phyloP scores from a whole-genome alignment of 2,797 vertebrate species.

The Numenius phaeopus region DNA sequence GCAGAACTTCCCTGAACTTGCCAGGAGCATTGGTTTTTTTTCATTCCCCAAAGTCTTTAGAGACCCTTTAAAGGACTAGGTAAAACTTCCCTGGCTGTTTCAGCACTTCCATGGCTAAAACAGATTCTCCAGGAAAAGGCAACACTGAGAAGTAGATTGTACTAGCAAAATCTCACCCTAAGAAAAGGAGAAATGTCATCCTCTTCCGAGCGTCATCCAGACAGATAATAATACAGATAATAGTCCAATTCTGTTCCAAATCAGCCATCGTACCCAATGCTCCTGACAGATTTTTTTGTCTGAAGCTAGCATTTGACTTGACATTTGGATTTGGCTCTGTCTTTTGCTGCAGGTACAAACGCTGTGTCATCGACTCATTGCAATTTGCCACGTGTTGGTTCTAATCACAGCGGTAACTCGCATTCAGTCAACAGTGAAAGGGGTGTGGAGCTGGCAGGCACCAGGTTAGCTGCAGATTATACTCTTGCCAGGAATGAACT shows the following conservation, averaged over 20 bases:
- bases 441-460: not conserved
- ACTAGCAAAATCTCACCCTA: not conserved
- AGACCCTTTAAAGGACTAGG: not conserved
- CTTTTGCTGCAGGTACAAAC: not conserved
- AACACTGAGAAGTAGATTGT: not conserved
- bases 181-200: not conserved
- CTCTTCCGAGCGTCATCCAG: not conserved
- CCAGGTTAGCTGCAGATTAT: not conserved
- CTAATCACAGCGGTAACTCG: not conserved
- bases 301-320: not conserved
- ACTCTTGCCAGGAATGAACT: not conserved
- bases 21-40: not conserved
- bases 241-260: not conserved
- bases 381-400: not conserved
- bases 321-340: not conserved
- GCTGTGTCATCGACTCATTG: not conserved
- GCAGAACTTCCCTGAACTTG: not conserved
- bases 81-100: not conserved
- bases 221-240: not conserved
- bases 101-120: not conserved
- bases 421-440: not conserved
- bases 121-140: not conserved
- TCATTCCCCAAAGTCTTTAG: not conserved
- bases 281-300: not conserved
- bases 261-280: not conserved